Percentiles rank a stretch among this genome's conserved stretches.
These are phyloP conservation scores for Meleagris gallopavo DNA, from an alignment of 2,113 vertebrate genomes.

Conservation along the genomic window DNA sequence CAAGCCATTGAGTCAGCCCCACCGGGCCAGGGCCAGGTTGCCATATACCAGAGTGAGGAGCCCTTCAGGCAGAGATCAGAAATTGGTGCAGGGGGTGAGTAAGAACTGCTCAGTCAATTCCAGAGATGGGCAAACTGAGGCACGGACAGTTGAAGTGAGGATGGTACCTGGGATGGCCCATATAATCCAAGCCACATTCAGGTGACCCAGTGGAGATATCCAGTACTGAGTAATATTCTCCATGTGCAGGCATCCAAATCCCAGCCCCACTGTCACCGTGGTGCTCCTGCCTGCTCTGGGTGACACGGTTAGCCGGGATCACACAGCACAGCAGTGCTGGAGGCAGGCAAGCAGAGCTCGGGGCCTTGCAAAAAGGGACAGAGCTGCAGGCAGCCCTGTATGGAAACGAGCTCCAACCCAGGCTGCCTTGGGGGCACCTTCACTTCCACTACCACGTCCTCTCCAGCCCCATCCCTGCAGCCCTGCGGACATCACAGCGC, in stretches of 20 bases:
- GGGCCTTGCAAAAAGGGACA: not conserved
- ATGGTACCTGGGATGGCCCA: not conserved
- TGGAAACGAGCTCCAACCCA: not conserved
- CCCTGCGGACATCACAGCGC: not conserved
- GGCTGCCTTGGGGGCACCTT: not conserved
- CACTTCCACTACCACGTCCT: not conserved
- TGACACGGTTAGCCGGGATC: not conserved
- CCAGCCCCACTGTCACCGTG: not conserved
- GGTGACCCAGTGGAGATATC: not conserved
- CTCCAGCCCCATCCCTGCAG: not conserved
- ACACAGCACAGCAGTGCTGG: not conserved
- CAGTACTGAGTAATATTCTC: not conserved
- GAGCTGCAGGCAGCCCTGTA: not conserved
- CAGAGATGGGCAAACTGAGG: not conserved
- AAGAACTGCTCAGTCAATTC: not conserved
- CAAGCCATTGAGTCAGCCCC: rapidly evolving
- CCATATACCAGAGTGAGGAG: not conserved
- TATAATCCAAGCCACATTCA: not conserved
- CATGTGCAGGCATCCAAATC: rapidly evolving
- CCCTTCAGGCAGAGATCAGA: not conserved
- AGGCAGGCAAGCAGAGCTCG: not conserved
- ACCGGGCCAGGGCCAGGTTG: not conserved
- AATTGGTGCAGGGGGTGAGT: not conserved
- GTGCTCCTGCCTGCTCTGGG: not conserved
- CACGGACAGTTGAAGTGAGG: not conserved